Base-by-base conservation (phyloP, 2,113 vertebrate species). In the Dissostichus mawsoni region DNA sequence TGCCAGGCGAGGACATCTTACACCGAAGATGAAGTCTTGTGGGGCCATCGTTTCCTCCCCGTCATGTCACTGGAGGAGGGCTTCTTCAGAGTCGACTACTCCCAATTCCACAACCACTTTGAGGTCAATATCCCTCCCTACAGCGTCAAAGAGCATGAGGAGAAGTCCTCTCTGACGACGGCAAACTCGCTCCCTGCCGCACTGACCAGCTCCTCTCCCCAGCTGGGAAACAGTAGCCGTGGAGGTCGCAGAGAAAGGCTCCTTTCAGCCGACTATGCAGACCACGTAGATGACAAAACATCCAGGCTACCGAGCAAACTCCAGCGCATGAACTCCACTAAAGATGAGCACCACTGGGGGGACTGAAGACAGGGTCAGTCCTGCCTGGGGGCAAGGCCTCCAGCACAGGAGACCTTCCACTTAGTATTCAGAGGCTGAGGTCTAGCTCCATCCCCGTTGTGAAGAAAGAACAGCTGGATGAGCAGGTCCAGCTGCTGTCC, bases 61-160 rank as follows among this genome's bases (percentile, higher is more conserved):
- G 97, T 97, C 3, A 97, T 97, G 96, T 97, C 97, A 3, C 87
- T 97, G 52, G 97, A 97, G 76, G 96, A 97, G n/a, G 97, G 97
- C 14, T 97, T 97, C 83, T 97, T 97, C 90, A 94, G 95, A 14
- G 96, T 97, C 0, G 97, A 97, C 87, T 97, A 97, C 78, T 97
- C 97, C 8, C 96, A 97, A 89, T 97, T 97, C 58, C 97, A 97
- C 12, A 96, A 94, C 84, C 97, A 96, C 0, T 97, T 97, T 69
- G 97, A 96, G 89, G 96, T 97, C 14, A 94, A 95, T 9, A 97
- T 96, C 2, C 96, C 96, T 44, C 95, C 96, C 2, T 93, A 95
- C 84, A 97, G 97, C 4, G 95, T 95, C 29, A 97, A 96, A 83
- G 96, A 97, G 76, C 96, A 96, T 41, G 96, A 97, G 72, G 96